Evolutionary conservation across 2,888 invertebrate species (phyloP).

Genomic region (Nomada ferruginata): DNA sequence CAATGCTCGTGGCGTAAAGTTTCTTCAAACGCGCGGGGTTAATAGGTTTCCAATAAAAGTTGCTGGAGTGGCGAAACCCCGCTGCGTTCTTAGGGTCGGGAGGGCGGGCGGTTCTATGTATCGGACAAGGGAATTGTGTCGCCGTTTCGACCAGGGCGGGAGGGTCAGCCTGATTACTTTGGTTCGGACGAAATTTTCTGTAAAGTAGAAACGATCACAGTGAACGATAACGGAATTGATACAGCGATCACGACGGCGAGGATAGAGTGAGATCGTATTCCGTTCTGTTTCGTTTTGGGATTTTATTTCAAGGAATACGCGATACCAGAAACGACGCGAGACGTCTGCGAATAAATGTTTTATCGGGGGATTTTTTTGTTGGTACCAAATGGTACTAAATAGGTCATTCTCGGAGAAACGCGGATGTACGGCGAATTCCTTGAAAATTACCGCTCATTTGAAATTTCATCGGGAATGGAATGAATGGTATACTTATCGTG

Average conservation of each 20-base stretch:
- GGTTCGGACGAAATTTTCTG: conserved; percentile 55
- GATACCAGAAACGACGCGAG: neutral
- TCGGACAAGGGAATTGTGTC: conserved; percentile 9
- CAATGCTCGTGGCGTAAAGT: conserved; percentile 54
- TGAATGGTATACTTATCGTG: too few relatives aligned
- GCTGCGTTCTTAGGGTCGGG: conserved; percentile 26
- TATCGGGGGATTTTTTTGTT: too few relatives aligned
- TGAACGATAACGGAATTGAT: conserved; percentile 61
- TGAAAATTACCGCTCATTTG: too few relatives aligned
- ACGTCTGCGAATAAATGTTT: too few relatives aligned
- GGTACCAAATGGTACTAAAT: too few relatives aligned
- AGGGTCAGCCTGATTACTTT: conserved; percentile 61
- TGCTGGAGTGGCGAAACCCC: conserved; percentile 61
- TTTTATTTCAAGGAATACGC: neutral
- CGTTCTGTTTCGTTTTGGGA: neutral
- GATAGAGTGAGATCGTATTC: neutral
- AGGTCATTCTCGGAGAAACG: too few relatives aligned
- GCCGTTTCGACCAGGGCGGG: conserved; percentile 44
- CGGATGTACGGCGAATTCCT: too few relatives aligned
- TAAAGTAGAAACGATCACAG: conserved; percentile 60
- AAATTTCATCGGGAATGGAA: too few relatives aligned
- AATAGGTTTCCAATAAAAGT: conserved; percentile 65
- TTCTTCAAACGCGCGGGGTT: conserved; percentile 52
- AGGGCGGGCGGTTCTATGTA: conserved; percentile 14
- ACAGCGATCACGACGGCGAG: conserved; percentile 24